Base-by-base conservation (phyloP, 2,888 invertebrate species). In the Lepidochitona cinerea region DNA sequence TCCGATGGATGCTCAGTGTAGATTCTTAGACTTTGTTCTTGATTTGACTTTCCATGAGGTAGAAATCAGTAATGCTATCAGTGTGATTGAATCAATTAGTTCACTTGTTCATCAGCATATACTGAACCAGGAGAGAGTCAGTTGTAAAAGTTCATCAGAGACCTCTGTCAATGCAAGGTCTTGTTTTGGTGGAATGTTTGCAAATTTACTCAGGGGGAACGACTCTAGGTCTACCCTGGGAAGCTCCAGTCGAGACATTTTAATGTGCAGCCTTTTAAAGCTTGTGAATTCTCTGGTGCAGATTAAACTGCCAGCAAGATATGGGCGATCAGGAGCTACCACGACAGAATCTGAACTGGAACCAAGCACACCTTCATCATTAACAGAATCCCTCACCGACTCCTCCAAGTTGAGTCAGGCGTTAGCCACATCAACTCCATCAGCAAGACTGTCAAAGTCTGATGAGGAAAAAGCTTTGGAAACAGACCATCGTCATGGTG, bases 1-100 rank as follows among this genome's bases (percentile, higher is more conserved):
- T 77, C 94, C 95, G 75, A 90, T 96, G 85, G 94, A 95, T 93
- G 94, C 95, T 70, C 94, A 95, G 87, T 94, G 94, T 87, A 94
- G 94, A 86, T 92, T 95, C 73, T 91, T 95, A 35, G 94, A 94
- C 68, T 93, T 94, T 67, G 90, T 95, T 76, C 91, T 94, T 18
- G 93, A 93, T 84, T 92, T 94, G 7, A 93, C 94, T 81, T 94
- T 94, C 85, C 92, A 93, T 29, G 93, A 94, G 80, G 93, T 94
- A 9, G 95, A 95, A 87, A 91, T 95, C 49, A 93, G 93, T 79
- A 94, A 94, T 76, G 94, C 94, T 0, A 93, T 95, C 89, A 94
- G 94, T 84, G 94, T 95, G 71, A 93, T 95, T 26, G 94, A 95
- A 88, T 94, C 94, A 84, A 93, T 95, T 82, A 94, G 85, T 52